phyloP scores from a whole-genome alignment of 1,140 invertebrate genomes.

The Dryas iulia region DNA sequence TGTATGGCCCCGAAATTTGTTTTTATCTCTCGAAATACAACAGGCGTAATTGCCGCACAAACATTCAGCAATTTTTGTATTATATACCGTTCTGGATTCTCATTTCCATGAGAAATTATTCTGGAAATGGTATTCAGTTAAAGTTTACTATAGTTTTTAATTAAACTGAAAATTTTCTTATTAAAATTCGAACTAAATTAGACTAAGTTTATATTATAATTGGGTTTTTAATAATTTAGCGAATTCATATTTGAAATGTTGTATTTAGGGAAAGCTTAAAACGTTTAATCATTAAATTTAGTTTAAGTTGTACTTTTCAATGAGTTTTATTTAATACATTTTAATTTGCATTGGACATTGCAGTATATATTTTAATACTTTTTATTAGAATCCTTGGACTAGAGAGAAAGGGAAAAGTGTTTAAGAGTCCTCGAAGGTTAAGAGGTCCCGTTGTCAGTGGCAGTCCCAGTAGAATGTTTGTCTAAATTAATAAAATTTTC shows the following conservation, averaged over 20 bases:
- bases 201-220: not conserved
- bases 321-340: too few relatives aligned
- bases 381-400: too few relatives aligned
- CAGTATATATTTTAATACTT: too few relatives aligned
- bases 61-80: constrained; percentile 3
- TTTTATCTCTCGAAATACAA: constrained; percentile 8
- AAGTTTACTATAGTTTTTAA: not conserved
- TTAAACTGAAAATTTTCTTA: not conserved
- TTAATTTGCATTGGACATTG: too few relatives aligned
- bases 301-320: too few relatives aligned
- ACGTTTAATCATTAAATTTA: not conserved
- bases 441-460: too few relatives aligned
- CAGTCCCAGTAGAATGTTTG: too few relatives aligned
- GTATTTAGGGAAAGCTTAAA: too few relatives aligned
- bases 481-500: too few relatives aligned
- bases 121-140: not conserved
- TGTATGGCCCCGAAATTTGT: constrained; percentile 8
- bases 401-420: too few relatives aligned
- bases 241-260: not conserved
- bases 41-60: constrained; percentile 5
- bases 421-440: too few relatives aligned
- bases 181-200: not conserved
- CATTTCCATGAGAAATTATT: not conserved
- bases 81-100: not conserved
- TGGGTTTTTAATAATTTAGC: not conserved